Base-by-base conservation (phyloP, 1,140 invertebrate genomes). In the Acromyrmex charruanus region DNA sequence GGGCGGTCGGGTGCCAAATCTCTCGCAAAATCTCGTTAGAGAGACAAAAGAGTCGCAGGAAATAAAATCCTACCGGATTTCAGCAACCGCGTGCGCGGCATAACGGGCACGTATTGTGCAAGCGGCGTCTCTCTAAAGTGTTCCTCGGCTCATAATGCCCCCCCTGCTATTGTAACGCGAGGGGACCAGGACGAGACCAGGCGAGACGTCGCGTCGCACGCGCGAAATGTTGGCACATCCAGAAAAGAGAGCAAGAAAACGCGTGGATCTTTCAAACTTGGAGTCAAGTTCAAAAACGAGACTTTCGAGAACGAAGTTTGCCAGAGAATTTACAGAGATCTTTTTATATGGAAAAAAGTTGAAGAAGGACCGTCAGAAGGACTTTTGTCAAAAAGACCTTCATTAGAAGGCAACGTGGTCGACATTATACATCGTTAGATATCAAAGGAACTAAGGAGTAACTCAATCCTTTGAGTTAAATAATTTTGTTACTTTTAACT, bases 1-100 rank as follows among this genome's bases (percentile, higher is more conserved):
- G 79, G 39, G 68, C 58, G 77, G 72, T 77, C 49, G 61, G 89
- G 91, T 87, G 93, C 77, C 89, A 94, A 94, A 94, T 94, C 93
- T 94, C 90, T 93, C 87, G 90, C 91, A 72, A 94, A 94, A 94
- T 90, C 91, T 93, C 89, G 89, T 93, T 94, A 93, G 68, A 58
- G 77, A 86, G 74, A 71, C 80, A 53, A 81, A 85, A 68, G 44
- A 86, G 77, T 80, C 84, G 77, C 74, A 55, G 84, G 53, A 77
- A 79, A 88, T 86, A 88, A 65, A 88, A 88, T 87, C 72, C 65
- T 84, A 7, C 69, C 55, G 69, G 80, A 84, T 84, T 84, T 84
- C 80, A 84, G 69, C 39, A 84, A 84, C 44, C 68, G 39, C 61
- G 68, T 58, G 49, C 49, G 53, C 28, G 63, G 49, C 65, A 69